Conservation (phyloP, 1,140 invertebrate species). For the Neodiprion fabricii region DNA sequence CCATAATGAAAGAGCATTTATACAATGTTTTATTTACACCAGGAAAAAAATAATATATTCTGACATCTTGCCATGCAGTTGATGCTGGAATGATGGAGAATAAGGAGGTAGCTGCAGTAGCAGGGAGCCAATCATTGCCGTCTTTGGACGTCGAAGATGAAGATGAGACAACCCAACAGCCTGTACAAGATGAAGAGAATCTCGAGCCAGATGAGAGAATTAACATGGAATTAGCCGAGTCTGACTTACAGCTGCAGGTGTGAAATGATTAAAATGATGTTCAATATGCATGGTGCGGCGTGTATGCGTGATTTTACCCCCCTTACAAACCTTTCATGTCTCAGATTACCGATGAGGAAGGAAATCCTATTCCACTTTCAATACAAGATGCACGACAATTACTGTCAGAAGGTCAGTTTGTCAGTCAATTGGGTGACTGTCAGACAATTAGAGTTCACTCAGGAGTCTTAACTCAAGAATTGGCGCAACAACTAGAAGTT, state of each 20-base stretch:
- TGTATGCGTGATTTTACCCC: constrained; percentile 8
- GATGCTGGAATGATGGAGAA: constrained; percentile 44
- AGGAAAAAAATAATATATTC: background rate
- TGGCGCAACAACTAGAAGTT: constrained; percentile 38
- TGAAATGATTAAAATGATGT: constrained; percentile 7
- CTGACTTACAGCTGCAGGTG: constrained; percentile 55
- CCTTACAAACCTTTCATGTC: constrained; percentile 17
- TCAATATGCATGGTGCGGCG: too few species aligned
- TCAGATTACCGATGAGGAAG: constrained; percentile 71
- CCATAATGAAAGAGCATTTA: constrained; percentile 11
- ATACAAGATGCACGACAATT: constrained; percentile 69
- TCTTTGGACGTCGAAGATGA: constrained; percentile 39
- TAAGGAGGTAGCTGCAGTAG: constrained; percentile 36
- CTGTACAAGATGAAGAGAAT: constrained; percentile 29
- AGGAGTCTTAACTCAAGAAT: constrained; percentile 36
- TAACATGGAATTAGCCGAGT: constrained; percentile 44
- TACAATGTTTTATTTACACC: constrained; percentile 2
- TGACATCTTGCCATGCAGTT: constrained; percentile 33
- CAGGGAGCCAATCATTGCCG: constrained; percentile 33
- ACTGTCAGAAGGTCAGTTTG: constrained; percentile 59
- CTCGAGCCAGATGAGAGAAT: constrained; percentile 36
- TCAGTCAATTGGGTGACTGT: constrained; percentile 54
- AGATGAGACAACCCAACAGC: constrained; percentile 33
- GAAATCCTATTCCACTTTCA: constrained; percentile 72
- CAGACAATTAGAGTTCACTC: constrained; percentile 55